Evolutionary conservation across 1,140 invertebrate species (phyloP), one percentile per base, ranked within the genome.

Genomic region (Limonius californicus): DNA sequence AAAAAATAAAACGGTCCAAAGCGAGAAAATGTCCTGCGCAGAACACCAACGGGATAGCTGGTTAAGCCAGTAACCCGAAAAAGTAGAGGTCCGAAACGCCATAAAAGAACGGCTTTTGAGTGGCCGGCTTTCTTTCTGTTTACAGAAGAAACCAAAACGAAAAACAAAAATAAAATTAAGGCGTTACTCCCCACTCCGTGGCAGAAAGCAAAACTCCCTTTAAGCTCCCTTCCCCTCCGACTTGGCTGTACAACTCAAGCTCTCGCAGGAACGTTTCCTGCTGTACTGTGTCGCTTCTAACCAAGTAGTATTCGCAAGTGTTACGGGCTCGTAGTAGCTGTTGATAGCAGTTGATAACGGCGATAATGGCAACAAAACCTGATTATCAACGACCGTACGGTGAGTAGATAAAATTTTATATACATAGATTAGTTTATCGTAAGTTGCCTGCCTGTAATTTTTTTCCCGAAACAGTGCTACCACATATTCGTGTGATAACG

Each of bases 341-440:
- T 71, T 70, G 70, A 71, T 71, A 72, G 70, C 66, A 64, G 63
- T 69, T 73, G 71, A 72, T 73, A 72, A 72, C 65, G 61, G 3
- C 71, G 70, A 71, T 70, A 72, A 66, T 73, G 71, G 70, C 72
- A 68, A 72, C 71, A 64, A 75, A 74, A 68, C 66, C 73, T 58
- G 71, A 72, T 75, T 75, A 75, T 74, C 74, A 71, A 72, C 75
- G 66, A 73, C 67, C 70, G 72, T 77, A 72, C 73, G 70, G 78
- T 80, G 67, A 76, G 77, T 76, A 67, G 70, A 73, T 72, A 71
- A 76, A 69, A 71, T 69, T 72, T 74, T 73, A 72, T 73, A 74
- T 70, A 70, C 66, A 69, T 70, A 72, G 69, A 74, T 70, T 73
- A 72, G 66, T 68, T 73, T 73, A 70, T 74, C 65, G 72, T 69